phyloP scores from a whole-genome alignment of 1,140 invertebrate species.

The Adelges cooleyi region DNA sequence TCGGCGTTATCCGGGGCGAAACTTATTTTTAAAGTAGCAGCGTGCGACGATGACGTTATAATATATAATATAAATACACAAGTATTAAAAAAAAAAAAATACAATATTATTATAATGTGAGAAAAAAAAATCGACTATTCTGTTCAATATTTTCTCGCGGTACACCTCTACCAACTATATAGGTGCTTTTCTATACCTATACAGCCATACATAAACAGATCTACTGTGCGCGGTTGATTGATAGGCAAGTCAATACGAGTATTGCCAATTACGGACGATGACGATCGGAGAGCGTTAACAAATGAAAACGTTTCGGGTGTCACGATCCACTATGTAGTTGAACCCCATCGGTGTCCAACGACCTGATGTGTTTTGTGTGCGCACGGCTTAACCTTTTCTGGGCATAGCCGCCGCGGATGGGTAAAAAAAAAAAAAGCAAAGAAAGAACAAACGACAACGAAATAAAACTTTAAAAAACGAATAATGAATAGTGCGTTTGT shows the following conservation, averaged over 20 bases:
- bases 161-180: no score
- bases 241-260: neutral
- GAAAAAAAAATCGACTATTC: no score
- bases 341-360: neutral
- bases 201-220: no score
- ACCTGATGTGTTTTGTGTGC: neutral
- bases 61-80: no score
- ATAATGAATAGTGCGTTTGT: neutral
- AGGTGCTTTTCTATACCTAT: no score
- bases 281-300: neutral
- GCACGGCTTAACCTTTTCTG: neutral
- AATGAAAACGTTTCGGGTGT: constrained; percentile 2
- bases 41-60: no score
- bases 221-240: neutral
- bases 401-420: neutral
- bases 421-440: neutral
- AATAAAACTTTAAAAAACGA: neutral
- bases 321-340: neutral
- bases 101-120: no score
- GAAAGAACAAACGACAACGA: neutral
- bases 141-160: no score
- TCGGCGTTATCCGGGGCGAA: no score
- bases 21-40: no score
- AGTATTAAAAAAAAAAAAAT: no score
- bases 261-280: constrained; percentile 14